These are phyloP conservation scores for Podarcis muralis DNA, from an alignment of 2,113 vertebrate genomes.

Conservation along the genomic window DNA sequence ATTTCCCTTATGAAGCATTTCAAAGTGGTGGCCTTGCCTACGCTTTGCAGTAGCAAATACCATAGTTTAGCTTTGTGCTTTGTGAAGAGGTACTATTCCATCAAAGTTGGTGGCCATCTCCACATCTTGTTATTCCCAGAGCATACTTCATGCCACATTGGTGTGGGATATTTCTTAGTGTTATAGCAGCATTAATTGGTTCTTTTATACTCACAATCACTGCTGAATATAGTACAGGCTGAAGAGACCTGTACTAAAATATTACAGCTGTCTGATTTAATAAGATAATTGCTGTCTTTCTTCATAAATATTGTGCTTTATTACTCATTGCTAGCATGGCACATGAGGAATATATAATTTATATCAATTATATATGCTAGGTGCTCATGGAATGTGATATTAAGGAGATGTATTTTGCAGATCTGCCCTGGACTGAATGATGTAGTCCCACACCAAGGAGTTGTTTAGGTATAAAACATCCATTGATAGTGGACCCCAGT, in stretches of 20 bases:
- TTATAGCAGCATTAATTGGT: conserved; percentile 33
- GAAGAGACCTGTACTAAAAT: conserved; percentile 57
- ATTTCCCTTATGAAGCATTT: too few species aligned
- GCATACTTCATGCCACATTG: not conserved
- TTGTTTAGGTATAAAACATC: conserved; percentile 7
- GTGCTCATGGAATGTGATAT: conserved; percentile 46
- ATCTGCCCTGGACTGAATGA: conserved; percentile 23
- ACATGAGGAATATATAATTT: conserved; percentile 66
- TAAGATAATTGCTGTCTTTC: conserved; percentile 69
- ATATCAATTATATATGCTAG: conserved; percentile 63
- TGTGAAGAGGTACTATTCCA: not conserved
- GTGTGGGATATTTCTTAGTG: not conserved
- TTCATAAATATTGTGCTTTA: conserved; percentile 69
- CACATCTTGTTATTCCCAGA: not conserved
- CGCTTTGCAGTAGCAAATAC: not conserved
- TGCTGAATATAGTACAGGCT: conserved; percentile 59
- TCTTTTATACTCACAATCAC: conserved; percentile 52
- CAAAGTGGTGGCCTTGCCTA: too few species aligned
- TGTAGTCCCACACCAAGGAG: not conserved
- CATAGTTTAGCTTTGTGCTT: not conserved
- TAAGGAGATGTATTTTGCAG: conserved; percentile 39
- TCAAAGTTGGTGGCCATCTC: not conserved
- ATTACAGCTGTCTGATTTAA: conserved; percentile 63
- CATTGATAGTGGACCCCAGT: not conserved
- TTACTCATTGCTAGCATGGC: conserved; percentile 59